These are phyloP conservation scores for Cephalophus harveyi DNA, from an alignment of 2,113 vertebrate species.

Conservation along the genomic window DNA sequence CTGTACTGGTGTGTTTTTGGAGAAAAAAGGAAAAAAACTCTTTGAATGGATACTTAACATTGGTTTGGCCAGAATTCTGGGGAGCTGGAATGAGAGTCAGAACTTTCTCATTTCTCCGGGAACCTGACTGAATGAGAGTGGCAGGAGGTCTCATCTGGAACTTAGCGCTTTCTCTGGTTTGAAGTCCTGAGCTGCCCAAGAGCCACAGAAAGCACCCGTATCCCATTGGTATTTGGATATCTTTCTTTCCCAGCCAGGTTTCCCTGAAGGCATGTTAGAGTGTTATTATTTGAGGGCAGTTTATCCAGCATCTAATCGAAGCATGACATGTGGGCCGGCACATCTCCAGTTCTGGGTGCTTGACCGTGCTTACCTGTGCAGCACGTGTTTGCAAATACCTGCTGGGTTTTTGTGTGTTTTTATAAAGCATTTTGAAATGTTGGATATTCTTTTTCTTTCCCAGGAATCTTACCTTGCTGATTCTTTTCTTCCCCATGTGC, in stretches of 20 bases:
- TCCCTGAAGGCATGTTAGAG: neutral
- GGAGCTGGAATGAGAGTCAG: neutral
- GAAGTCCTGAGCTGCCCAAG: neutral
- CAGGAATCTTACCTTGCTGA: neutral
- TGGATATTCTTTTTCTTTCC: neutral
- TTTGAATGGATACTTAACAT: neutral
- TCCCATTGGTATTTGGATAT: neutral
- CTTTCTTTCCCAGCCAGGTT: neutral
- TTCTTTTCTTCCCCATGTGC: neutral
- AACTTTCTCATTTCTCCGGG: neutral
- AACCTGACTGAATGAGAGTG: neutral
- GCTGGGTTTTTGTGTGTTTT: neutral
- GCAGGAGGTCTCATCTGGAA: neutral
- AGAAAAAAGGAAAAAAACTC: neutral
- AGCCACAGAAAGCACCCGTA: neutral
- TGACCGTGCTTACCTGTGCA: neutral
- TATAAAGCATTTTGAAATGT: neutral
- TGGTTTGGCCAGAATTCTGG: neutral
- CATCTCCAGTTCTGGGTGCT: constrained; percentile 7
- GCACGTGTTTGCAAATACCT: neutral
- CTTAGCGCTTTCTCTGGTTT: neutral
- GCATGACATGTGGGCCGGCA: neutral
- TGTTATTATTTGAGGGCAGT: neutral
- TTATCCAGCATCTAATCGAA: neutral
- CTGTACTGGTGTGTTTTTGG: neutral